phyloP scores from a whole-genome alignment of 2,113 vertebrate genomes.

The Strix aluco region DNA sequence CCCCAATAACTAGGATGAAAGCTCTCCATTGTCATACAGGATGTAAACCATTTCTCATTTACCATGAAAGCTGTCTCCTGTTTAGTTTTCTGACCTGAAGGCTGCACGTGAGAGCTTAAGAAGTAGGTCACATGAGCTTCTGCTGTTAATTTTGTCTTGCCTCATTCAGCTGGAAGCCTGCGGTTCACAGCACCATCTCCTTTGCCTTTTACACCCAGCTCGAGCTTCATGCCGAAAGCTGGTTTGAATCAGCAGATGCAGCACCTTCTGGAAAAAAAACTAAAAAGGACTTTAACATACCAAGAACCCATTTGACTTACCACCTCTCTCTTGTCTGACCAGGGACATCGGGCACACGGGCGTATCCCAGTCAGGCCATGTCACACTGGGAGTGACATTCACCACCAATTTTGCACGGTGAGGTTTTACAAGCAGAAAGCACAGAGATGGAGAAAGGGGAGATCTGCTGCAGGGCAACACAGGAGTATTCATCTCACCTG shows the following conservation, averaged over 20 bases:
- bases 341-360: not conserved
- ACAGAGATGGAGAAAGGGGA: rapidly evolving
- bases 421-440: not conserved
- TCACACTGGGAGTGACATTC: rapidly evolving
- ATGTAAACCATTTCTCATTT: not conserved
- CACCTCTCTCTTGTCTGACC: not conserved
- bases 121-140: not conserved
- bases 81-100: not conserved
- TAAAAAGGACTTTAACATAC: not conserved
- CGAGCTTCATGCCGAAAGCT: not conserved
- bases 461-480: not conserved
- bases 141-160: not conserved
- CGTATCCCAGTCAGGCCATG: not conserved
- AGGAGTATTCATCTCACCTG: not conserved
- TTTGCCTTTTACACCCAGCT: not conserved
- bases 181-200: not conserved
- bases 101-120: not conserved
- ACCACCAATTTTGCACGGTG: rapidly evolving
- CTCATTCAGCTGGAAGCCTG: not conserved
- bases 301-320: not conserved
- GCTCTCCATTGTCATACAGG: not conserved
- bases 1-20: not conserved
- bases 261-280: not conserved
- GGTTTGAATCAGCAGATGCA: not conserved
- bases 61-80: not conserved